Conservation (phyloP, 2,888 invertebrate species). For the Papilio protenor region DNA sequence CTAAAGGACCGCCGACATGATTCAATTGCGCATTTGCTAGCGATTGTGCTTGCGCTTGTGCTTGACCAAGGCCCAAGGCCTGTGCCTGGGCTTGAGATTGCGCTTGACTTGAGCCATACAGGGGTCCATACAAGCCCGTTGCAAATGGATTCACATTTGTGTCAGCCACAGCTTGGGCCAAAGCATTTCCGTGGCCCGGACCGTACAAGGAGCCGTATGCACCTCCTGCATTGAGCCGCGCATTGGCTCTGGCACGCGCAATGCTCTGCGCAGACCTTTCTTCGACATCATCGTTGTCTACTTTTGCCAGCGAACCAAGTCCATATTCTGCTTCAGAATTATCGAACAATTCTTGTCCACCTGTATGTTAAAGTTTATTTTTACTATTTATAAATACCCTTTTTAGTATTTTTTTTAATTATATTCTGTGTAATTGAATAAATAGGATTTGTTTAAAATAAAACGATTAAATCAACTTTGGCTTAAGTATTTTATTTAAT, state of each 20-base stretch:
- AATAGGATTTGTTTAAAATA: background rate
- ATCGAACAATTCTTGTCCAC: conserved; percentile 29
- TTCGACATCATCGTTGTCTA: conserved; percentile 17
- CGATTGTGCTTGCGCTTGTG: background rate
- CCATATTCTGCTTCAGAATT: conserved; percentile 34
- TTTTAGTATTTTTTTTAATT: background rate
- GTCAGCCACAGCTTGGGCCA: conserved; percentile 41
- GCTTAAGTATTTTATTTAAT: background rate
- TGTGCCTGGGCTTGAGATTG: conserved; percentile 43
- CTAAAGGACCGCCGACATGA: conserved; percentile 7
- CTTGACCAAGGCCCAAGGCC: conserved; percentile 19
- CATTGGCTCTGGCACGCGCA: conserved; percentile 26
- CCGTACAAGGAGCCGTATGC: conserved; percentile 19
- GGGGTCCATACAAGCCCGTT: background rate
- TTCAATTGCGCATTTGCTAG: conserved; percentile 5
- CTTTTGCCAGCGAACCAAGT: conserved; percentile 20
- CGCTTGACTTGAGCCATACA: background rate
- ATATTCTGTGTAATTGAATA: background rate
- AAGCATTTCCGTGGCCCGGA: conserved; percentile 37
- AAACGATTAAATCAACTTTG: background rate
- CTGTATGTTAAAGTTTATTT: conserved; percentile 1
- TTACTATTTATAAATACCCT: background rate
- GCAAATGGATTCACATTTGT: conserved; percentile 21
- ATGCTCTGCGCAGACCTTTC: conserved; percentile 24
- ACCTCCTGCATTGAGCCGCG: conserved; percentile 4